Percentiles rank a stretch among this genome's conserved stretches.
Evolutionary conservation across 2,797 vertebrate genomes (phyloP).

Genomic region (Phataginus tricuspis): DNA sequence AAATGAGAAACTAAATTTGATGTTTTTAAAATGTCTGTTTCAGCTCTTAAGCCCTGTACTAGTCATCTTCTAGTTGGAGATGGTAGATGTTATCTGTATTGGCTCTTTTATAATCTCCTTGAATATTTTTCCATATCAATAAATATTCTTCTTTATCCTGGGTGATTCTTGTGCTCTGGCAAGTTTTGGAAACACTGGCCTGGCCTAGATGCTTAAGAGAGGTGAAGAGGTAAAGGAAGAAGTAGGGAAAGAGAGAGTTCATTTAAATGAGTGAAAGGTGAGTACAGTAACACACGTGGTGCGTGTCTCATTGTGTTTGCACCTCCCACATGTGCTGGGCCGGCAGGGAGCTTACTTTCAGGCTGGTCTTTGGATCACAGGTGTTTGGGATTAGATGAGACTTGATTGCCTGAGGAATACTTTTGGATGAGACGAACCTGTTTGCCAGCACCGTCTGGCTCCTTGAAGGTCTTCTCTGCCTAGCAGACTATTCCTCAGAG

Average conservation of each 20-base stretch:
- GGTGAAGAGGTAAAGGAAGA: slow-evolving; percentile 11
- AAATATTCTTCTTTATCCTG: not conserved
- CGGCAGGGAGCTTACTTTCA: slow-evolving; percentile 12
- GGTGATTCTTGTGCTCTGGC: not conserved
- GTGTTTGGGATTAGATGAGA: slow-evolving; percentile 48
- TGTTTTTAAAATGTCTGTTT: slow-evolving; percentile 8
- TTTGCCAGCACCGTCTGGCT: slow-evolving; percentile 67
- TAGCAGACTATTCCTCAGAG: slow-evolving; percentile 70
- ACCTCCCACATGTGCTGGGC: not conserved
- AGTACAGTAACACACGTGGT: slow-evolving; percentile 38
- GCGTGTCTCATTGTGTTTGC: not conserved
- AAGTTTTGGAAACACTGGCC: slow-evolving; percentile 33
- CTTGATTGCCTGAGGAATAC: not conserved
- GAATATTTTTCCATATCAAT: slow-evolving; percentile 2
- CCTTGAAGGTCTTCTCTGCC: slow-evolving; percentile 83
- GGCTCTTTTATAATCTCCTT: not conserved
- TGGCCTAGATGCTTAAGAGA: slow-evolving; percentile 40
- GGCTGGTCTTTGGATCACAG: slow-evolving; percentile 7
- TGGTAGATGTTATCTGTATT: not conserved
- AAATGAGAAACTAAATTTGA: slow-evolving; percentile 24
- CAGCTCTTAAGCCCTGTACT: not conserved
- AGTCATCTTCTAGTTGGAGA: not conserved
- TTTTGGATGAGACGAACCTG: slow-evolving; percentile 45
- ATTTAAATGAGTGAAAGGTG: slow-evolving; percentile 51
- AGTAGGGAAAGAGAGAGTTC: not conserved